These are phyloP conservation scores for Nerophis ophidion DNA, from an alignment of 2,113 vertebrate species.

Conservation along the genomic window DNA sequence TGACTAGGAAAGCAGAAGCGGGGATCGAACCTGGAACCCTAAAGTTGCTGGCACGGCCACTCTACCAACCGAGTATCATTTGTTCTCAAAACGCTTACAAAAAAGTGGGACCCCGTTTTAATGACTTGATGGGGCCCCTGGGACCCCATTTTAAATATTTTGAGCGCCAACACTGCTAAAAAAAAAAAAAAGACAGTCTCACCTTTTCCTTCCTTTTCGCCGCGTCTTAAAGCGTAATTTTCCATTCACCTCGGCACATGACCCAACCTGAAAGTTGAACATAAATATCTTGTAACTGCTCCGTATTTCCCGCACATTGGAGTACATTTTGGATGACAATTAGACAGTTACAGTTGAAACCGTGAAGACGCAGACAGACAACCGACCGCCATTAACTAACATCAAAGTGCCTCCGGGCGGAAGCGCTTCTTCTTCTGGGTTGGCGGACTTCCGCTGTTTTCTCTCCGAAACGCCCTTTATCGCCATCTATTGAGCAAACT, in stretches of 20 bases:
- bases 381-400: constrained; percentile 63
- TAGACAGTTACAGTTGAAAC: constrained; percentile 68
- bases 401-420: constrained; percentile 24
- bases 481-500: constrained; percentile 16
- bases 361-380: constrained; percentile 62
- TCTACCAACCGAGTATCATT: no score
- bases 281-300: constrained; percentile 66
- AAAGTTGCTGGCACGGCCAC: no score
- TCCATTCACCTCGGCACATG: constrained; percentile 26
- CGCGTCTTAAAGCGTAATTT: constrained; percentile 13
- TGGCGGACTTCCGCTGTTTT: constrained; percentile 12
- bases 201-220: constrained; percentile 43
- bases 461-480: neutral
- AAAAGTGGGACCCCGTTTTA: no score
- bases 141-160: no score
- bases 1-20: no score
- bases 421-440: constrained; percentile 45
- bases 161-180: no score
- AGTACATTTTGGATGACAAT: constrained; percentile 64
- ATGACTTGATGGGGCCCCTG: no score
- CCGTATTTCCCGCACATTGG: constrained; percentile 44
- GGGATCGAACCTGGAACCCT: no score
- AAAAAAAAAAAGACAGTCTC: constrained; percentile 8
- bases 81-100: no score
- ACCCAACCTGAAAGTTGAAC: constrained; percentile 70